A percentile compares a stretch with the other conserved stretches of the same genome.
phyloP scores from a whole-genome alignment of 1,140 invertebrate genomes.

The Magallana angulata region DNA sequence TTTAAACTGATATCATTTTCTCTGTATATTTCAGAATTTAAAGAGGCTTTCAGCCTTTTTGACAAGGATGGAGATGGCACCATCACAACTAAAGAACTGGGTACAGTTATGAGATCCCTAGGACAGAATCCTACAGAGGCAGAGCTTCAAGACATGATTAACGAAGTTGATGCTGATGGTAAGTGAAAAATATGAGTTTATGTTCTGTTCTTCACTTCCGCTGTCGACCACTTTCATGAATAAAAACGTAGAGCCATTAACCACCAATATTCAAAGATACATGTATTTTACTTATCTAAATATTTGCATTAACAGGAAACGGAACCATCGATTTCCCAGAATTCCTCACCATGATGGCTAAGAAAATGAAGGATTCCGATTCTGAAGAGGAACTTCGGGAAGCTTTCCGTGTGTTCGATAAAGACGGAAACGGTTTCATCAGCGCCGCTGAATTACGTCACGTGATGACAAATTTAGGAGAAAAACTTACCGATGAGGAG shows the following conservation, averaged over 20 bases:
- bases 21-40: not conserved
- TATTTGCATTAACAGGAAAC: conserved; percentile 11
- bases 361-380: conserved; percentile 99
- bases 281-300: too few species aligned
- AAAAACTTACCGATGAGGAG: conserved; percentile 85
- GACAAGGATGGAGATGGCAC: conserved; percentile 99
- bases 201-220: not conserved
- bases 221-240: too few species aligned
- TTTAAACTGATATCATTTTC: not conserved
- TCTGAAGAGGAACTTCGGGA: conserved; percentile 99
- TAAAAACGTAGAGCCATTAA: too few species aligned
- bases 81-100: conserved; percentile 94
- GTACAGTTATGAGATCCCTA: conserved; percentile 98
- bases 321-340: conserved; percentile 91
- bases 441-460: conserved; percentile 49
- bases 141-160: conserved; percentile 60
- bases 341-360: conserved; percentile 99
- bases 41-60: conserved; percentile 31
- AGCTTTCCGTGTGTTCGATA: conserved; percentile 80
- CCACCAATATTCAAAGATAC: too few species aligned
- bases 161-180: conserved; percentile 28
- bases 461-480: conserved; percentile 70
- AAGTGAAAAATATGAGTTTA: not conserved
- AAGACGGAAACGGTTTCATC: conserved; percentile 88
- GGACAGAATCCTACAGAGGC: conserved; percentile 81